phyloP scores from a whole-genome alignment of 2,113 vertebrate genomes.

The Taurulus bubalis region DNA sequence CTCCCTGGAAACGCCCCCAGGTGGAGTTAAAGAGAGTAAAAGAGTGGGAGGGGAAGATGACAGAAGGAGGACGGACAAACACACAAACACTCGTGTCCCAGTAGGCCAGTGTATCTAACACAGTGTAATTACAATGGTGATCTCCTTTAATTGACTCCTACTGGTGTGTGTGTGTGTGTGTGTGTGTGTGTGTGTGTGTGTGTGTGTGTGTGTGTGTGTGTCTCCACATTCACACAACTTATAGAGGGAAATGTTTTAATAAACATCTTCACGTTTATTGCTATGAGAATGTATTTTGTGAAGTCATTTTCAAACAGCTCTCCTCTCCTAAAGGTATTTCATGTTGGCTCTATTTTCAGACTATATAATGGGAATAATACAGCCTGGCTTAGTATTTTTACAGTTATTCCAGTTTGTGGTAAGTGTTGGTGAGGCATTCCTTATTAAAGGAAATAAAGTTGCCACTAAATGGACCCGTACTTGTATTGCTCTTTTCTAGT shows the following conservation, averaged over 20 bases:
- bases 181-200: neutral
- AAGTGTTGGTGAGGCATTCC: neutral
- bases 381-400: neutral
- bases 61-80: constrained; percentile 70
- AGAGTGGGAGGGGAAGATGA: constrained; percentile 63
- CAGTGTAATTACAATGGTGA: constrained; percentile 73
- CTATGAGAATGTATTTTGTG: constrained; percentile 40
- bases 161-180: constrained; percentile 24
- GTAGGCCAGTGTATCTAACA: constrained; percentile 58
- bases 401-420: neutral
- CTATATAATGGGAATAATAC: neutral
- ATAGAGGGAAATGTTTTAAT: constrained; percentile 37
- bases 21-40: constrained; percentile 51
- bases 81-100: constrained; percentile 57
- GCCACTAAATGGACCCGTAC: too few relatives aligned
- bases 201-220: constrained; percentile 14
- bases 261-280: constrained; percentile 39
- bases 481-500: too few relatives aligned
- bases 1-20: constrained; percentile 49
- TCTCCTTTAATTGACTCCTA: constrained; percentile 74
- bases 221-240: too few relatives aligned
- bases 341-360: neutral
- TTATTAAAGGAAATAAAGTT: neutral
- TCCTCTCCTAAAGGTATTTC: neutral
- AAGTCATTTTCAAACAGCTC: constrained; percentile 6